These are phyloP conservation scores for Hydrotaea diabolus DNA, from an alignment of 2,888 invertebrate genomes.

Conservation along the genomic window DNA sequence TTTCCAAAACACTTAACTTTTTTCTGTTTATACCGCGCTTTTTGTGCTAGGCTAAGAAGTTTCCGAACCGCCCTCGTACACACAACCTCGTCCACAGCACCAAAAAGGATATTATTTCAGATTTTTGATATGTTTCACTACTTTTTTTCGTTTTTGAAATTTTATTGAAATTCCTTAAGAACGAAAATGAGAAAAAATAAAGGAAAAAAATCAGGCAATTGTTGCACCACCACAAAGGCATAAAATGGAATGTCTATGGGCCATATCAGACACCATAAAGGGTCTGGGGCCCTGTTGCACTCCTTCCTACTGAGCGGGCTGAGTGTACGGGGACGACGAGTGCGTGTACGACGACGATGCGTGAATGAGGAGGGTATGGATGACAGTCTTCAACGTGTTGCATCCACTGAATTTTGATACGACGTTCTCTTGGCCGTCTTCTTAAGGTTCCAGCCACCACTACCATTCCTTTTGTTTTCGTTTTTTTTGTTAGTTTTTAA, in stretches of 20 bases:
- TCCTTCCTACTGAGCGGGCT: not conserved
- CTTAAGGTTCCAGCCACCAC: not conserved
- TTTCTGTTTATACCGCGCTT: too few relatives aligned
- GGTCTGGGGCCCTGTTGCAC: not conserved
- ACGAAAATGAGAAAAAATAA: too few relatives aligned
- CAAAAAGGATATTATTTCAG: slow-evolving; percentile 32
- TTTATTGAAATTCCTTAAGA: slow-evolving; percentile 27
- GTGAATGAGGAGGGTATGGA: slow-evolving; percentile 43
- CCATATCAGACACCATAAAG: not conserved
- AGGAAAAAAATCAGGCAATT: not conserved
- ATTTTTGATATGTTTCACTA: slow-evolving; percentile 5
- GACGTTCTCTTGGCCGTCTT: slow-evolving; percentile 9
- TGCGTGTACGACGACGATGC: not conserved
- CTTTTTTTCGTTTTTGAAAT: not conserved
- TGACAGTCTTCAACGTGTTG: slow-evolving; percentile 64
- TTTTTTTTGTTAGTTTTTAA: slow-evolving; percentile 5
- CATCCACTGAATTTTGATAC: slow-evolving; percentile 62
- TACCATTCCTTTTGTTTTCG: not conserved
- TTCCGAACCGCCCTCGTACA: too few relatives aligned
- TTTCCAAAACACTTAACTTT: too few relatives aligned
- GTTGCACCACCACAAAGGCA: slow-evolving; percentile 22
- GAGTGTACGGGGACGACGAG: not conserved
- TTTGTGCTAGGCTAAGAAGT: too few relatives aligned
- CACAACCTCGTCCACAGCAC: not conserved
- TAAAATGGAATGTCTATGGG: slow-evolving; percentile 29